Conservation (phyloP, 1,140 invertebrate genomes). For the Drosophila persimilis region DNA sequence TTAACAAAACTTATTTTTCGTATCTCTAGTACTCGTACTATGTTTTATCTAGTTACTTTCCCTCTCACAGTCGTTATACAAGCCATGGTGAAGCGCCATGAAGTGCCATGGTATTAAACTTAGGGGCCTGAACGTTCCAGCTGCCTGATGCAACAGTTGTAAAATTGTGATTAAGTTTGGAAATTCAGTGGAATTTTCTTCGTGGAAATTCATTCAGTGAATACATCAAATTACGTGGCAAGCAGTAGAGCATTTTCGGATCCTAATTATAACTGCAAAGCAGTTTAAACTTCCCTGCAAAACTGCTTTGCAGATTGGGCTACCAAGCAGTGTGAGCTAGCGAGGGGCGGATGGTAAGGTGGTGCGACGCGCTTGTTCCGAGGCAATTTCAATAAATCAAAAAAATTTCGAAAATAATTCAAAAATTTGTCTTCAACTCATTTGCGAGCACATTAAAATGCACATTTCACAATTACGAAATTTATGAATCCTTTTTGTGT, state of each 20-base stretch:
- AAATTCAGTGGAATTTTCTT: slow-evolving; percentile 32
- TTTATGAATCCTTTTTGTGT: slow-evolving; percentile 66
- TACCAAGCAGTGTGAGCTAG: background rate
- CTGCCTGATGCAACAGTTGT: slow-evolving; percentile 60
- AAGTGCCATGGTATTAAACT: background rate
- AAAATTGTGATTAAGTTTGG: slow-evolving; percentile 60
- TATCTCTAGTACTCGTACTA: background rate
- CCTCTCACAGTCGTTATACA: background rate
- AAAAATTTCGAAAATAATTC: slow-evolving; percentile 46
- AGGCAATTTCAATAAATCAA: slow-evolving; percentile 61
- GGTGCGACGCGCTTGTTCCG: too few species aligned
- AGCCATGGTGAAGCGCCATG: too few species aligned
- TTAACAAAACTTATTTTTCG: background rate
- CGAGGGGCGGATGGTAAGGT: background rate
- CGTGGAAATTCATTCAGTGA: slow-evolving; percentile 65
- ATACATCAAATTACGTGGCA: slow-evolving; percentile 30
- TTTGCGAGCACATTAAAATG: slow-evolving; percentile 56
- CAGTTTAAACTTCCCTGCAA: too few species aligned
- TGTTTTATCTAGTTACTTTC: background rate
- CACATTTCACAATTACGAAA: slow-evolving; percentile 64
- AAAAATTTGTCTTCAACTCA: slow-evolving; percentile 57
- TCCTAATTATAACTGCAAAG: too few species aligned
- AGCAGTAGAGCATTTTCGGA: background rate
- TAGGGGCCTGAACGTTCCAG: background rate
- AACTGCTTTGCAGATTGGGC: background rate